phyloP scores from a whole-genome alignment of 1,140 invertebrate genomes.

The Pseudachorutes palmiensis region DNA sequence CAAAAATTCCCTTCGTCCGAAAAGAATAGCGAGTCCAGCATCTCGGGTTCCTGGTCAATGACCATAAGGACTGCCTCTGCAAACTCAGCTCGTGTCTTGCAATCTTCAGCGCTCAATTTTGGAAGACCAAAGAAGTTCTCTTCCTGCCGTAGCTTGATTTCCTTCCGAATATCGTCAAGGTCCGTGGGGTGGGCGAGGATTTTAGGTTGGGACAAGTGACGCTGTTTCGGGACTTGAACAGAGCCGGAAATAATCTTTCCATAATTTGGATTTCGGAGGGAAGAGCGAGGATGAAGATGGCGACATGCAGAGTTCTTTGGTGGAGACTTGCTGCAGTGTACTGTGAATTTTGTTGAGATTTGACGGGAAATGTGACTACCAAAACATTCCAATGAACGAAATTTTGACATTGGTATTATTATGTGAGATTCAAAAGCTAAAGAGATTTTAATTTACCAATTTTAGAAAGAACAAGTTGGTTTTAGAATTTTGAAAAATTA shows the following conservation, averaged over 20 bases:
- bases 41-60: conserved; percentile 21
- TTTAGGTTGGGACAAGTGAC: background rate
- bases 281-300: too few species aligned
- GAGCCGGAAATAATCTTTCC: background rate
- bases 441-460: too few species aligned
- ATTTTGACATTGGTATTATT: too few species aligned
- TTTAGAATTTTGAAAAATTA: too few species aligned
- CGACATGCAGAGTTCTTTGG: too few species aligned
- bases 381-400: too few species aligned
- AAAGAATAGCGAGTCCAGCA: conserved; percentile 27
- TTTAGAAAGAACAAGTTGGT: too few species aligned
- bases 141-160: background rate
- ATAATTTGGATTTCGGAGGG: background rate
- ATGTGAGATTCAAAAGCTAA: too few species aligned
- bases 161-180: background rate
- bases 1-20: conserved; percentile 35
- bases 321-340: too few species aligned
- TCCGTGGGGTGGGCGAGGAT: background rate
- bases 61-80: conserved; percentile 17
- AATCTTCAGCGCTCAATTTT: conserved; percentile 19
- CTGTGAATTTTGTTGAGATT: too few species aligned
- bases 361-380: too few species aligned
- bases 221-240: background rate
- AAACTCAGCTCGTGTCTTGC: conserved; percentile 17
- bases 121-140: conserved; percentile 19